Evolutionary conservation across 2,113 vertebrate species (phyloP).

Genomic region (Leuciscus idus): DNA sequence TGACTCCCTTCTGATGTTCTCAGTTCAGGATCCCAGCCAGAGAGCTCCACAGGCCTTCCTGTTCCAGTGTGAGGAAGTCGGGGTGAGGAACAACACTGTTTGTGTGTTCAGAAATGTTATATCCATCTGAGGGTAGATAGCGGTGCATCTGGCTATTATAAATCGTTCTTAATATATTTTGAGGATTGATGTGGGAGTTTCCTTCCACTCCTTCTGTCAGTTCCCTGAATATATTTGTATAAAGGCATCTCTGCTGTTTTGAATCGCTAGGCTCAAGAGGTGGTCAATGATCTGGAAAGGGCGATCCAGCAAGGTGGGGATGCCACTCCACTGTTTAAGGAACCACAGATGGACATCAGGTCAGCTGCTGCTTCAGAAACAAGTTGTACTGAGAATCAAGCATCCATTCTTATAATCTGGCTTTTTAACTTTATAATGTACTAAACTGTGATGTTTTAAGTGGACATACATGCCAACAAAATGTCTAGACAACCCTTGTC

Average conservation of each 20-base stretch:
- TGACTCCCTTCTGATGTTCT: slow-evolving; percentile 81
- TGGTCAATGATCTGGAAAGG: slow-evolving; percentile 80
- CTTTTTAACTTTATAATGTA: neutral
- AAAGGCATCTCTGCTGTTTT: neutral
- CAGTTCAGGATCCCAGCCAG: slow-evolving; percentile 66
- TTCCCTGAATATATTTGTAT: neutral
- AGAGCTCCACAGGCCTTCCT: slow-evolving; percentile 73
- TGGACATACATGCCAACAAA: neutral
- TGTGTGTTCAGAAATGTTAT: neutral
- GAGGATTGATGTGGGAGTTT: neutral
- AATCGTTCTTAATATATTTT: neutral
- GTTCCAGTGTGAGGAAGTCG: slow-evolving; percentile 86
- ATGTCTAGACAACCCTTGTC: too few species aligned
- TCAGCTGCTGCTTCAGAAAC: slow-evolving; percentile 29
- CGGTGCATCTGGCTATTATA: neutral
- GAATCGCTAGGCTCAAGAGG: slow-evolving; percentile 76
- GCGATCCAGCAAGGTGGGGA: slow-evolving; percentile 55
- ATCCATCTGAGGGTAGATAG: neutral
- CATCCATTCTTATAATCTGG: neutral
- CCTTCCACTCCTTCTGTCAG: neutral
- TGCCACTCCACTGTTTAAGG: slow-evolving; percentile 47
- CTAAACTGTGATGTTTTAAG: neutral
- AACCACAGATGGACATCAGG: slow-evolving; percentile 63
- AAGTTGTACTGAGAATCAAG: neutral
- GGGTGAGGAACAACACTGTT: slow-evolving; percentile 74